Evolutionary conservation across 2,113 vertebrate species (phyloP).

Genomic region (Cebus imitator): DNA sequence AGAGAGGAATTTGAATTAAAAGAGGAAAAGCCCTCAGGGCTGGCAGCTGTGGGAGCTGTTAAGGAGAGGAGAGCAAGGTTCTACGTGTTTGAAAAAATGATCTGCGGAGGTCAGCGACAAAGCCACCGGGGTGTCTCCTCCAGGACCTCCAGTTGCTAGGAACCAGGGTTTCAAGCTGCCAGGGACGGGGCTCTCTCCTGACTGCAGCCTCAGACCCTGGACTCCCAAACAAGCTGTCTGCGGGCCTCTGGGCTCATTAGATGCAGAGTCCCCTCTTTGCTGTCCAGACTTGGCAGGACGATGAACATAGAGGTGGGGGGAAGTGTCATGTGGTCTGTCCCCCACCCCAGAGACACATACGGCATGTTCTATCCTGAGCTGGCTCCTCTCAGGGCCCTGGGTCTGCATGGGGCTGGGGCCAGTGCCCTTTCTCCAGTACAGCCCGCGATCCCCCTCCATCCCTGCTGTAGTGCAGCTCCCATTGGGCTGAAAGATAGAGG

Average conservation of each 20-base stretch:
- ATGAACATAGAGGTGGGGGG: background rate
- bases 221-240: no score
- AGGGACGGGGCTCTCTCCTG: no score
- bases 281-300: background rate
- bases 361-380: accelerated
- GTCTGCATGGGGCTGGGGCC: background rate
- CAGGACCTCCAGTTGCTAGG: accelerated
- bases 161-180: background rate
- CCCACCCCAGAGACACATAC: background rate
- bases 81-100: background rate
- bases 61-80: background rate
- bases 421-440: accelerated
- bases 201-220: accelerated
- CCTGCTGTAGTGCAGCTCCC: background rate
- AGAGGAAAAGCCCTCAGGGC: background rate
- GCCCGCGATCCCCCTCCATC: accelerated
- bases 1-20: background rate
- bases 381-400: accelerated
- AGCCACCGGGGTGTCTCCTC: accelerated
- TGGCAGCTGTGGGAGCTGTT: background rate
- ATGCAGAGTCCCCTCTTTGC: background rate
- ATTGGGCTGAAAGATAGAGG: background rate
- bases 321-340: background rate
- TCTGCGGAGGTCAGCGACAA: background rate
- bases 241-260: background rate